Evolutionary conservation across 2,888 invertebrate genomes (phyloP).

Genomic region (Apotomis turbidana): DNA sequence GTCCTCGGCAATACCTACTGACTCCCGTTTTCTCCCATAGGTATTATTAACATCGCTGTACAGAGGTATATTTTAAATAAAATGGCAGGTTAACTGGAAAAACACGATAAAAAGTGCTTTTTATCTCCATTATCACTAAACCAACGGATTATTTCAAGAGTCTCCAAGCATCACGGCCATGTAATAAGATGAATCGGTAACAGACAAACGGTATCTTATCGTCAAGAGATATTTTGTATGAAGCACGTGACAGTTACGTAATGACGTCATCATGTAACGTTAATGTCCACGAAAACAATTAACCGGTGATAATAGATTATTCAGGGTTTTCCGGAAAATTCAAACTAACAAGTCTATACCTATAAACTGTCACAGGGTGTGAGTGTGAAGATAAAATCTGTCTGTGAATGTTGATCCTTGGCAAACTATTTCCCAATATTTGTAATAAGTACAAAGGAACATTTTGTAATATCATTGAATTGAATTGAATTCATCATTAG

Average conservation of each 20-base stretch:
- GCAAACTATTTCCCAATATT: too few relatives aligned
- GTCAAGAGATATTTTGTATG: conserved; percentile 14
- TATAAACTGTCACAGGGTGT: not conserved
- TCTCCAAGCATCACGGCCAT: conserved; percentile 21
- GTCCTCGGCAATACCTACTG: too few relatives aligned
- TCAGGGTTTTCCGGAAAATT: not conserved
- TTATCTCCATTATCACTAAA: conserved; percentile 35
- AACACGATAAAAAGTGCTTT: conserved; percentile 14
- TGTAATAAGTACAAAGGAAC: too few relatives aligned
- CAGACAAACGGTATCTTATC: conserved; percentile 22
- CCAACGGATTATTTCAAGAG: conserved; percentile 36
- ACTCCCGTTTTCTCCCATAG: too few relatives aligned
- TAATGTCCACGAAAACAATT: conserved; percentile 13
- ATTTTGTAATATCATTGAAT: too few relatives aligned
- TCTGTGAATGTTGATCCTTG: too few relatives aligned
- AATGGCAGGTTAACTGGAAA: conserved; percentile 1
- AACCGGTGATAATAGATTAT: not conserved
- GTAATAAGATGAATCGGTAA: conserved; percentile 31
- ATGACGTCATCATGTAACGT: conserved; percentile 11
- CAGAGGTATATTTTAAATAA: not conserved
- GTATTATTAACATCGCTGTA: too few relatives aligned
- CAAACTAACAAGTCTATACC: not conserved
- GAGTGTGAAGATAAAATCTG: not conserved
- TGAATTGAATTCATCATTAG: too few relatives aligned
- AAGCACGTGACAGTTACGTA: conserved; percentile 34